These are phyloP conservation scores for Halcyon senegalensis DNA, from an alignment of 2,113 vertebrate genomes.

Conservation along the genomic window DNA sequence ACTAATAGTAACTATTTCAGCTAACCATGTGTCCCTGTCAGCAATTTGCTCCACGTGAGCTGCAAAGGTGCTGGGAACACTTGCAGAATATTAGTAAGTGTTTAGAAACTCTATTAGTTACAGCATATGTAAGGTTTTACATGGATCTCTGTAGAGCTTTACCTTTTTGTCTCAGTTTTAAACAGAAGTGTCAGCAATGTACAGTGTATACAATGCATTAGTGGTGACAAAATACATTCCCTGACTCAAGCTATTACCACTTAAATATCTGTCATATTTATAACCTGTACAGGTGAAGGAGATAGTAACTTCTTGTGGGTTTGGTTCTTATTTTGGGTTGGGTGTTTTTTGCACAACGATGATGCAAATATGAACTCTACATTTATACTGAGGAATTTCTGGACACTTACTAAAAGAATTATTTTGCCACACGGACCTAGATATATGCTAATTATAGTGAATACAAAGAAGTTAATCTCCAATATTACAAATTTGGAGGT, in stretches of 20 bases:
- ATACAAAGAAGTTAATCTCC: neutral
- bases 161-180: neutral
- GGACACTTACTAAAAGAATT: neutral
- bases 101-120: neutral
- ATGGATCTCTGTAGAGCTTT: neutral
- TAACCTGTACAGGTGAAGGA: neutral
- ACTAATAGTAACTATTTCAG: slow-evolving; percentile 43
- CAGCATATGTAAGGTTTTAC: neutral
- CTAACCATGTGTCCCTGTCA: neutral
- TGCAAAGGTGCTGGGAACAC: neutral
- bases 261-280: neutral
- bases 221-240: neutral
- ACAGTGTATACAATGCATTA: neutral
- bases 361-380: neutral
- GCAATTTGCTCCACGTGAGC: neutral
- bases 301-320: neutral
- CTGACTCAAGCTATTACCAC: neutral
- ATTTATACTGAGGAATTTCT: neutral
- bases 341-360: neutral
- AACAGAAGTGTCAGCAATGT: neutral
- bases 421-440: neutral
- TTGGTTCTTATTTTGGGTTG: neutral
- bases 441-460: neutral
- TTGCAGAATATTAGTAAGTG: neutral
- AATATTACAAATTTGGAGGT: neutral